These are phyloP conservation scores for Malthinus flaveolus DNA, from an alignment of 2,888 invertebrate genomes.

Conservation along the genomic window DNA sequence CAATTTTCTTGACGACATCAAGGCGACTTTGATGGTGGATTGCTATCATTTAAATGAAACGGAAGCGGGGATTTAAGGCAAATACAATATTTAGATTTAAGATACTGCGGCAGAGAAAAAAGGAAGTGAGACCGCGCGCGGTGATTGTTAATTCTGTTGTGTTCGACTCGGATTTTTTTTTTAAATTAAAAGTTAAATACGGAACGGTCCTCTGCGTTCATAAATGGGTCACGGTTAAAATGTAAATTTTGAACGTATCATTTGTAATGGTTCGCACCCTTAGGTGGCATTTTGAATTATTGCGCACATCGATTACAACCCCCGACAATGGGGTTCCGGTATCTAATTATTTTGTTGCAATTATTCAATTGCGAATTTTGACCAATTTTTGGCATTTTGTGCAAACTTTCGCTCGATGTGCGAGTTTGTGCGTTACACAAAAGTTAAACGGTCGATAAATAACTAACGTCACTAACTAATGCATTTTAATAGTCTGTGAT, in stretches of 20 bases:
- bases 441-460: slow-evolving; percentile 25
- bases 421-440: neutral
- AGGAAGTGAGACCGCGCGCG: no score
- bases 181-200: slow-evolving; percentile 46
- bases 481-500: slow-evolving; percentile 41
- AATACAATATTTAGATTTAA: slow-evolving; percentile 29
- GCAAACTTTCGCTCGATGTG: neutral
- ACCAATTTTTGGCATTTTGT: slow-evolving; percentile 5
- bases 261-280: slow-evolving; percentile 35
- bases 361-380: slow-evolving; percentile 33
- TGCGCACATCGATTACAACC: slow-evolving; percentile 38
- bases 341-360: slow-evolving; percentile 40
- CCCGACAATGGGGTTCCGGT: slow-evolving; percentile 21
- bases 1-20: slow-evolving; percentile 39
- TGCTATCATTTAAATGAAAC: slow-evolving; percentile 40
- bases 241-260: slow-evolving; percentile 44
- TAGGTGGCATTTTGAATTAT: slow-evolving; percentile 39
- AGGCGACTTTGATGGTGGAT: slow-evolving; percentile 35
- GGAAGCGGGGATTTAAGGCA: slow-evolving; percentile 38
- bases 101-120: slow-evolving; percentile 9
- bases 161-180: slow-evolving; percentile 24
- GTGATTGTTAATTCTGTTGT: no score
- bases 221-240: slow-evolving; percentile 39
- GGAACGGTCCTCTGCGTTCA: slow-evolving; percentile 39
- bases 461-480: slow-evolving; percentile 27